These are phyloP conservation scores for Myotis davidii DNA, from an alignment of 2,113 vertebrate genomes.

Conservation along the genomic window DNA sequence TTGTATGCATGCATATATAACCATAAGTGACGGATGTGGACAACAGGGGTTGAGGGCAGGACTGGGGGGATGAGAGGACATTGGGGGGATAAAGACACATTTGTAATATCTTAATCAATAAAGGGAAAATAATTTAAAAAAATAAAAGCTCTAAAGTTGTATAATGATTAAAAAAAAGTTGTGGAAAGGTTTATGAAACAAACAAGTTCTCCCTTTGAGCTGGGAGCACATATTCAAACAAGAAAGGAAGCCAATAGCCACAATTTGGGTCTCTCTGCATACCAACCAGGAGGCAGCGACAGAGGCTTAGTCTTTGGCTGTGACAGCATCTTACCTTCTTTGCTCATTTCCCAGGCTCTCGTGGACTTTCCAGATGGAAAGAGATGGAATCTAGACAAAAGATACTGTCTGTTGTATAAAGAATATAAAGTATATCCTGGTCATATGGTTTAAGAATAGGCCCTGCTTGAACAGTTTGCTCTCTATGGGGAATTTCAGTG, in stretches of 20 bases:
- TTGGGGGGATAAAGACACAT: too few relatives aligned
- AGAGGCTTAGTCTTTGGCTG: neutral
- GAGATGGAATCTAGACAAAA: too few relatives aligned
- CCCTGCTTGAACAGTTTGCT: conserved; percentile 75
- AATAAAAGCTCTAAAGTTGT: too few relatives aligned
- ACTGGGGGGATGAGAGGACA: too few relatives aligned
- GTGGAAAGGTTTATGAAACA: neutral
- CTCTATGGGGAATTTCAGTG: conserved; percentile 68
- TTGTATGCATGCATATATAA: too few relatives aligned
- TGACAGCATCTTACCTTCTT: neutral
- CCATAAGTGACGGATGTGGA: too few relatives aligned
- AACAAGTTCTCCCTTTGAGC: neutral
- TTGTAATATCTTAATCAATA: too few relatives aligned
- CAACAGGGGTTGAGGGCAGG: too few relatives aligned
- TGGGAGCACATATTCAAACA: neutral
- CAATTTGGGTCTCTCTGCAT: neutral
- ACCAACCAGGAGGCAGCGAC: neutral
- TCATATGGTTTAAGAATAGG: conserved; percentile 78
- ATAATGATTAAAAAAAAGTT: neutral
- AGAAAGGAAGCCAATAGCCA: neutral
- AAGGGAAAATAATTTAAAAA: too few relatives aligned
- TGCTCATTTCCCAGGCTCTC: neutral
- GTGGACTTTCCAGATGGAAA: neutral
- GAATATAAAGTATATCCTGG: conserved; percentile 71
- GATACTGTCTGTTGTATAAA: conserved; percentile 72